Evolutionary conservation across 2,888 invertebrate species (phyloP).

Genomic region (Dyspetes luteomarginatus): DNA sequence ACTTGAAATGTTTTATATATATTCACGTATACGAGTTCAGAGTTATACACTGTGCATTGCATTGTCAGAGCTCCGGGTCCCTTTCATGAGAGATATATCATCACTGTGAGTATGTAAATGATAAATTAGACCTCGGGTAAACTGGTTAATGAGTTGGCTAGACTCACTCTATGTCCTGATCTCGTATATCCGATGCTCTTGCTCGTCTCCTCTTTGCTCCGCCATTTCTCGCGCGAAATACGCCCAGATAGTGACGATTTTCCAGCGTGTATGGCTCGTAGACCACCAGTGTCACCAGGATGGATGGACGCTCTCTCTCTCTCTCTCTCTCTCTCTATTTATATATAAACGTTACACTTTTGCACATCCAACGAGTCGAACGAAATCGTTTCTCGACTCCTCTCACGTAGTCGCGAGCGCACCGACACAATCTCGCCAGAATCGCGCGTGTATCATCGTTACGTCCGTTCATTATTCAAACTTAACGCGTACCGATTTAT

Average conservation of each 20-base stretch:
- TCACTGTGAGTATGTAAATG: conserved; percentile 62
- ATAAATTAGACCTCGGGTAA: conserved; percentile 70
- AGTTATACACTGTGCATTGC: neutral
- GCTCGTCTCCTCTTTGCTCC: neutral
- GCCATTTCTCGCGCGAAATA: conserved; percentile 11
- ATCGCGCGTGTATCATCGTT: conserved; percentile 77
- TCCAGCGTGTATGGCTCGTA: conserved; percentile 30
- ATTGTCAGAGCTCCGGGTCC: conserved; percentile 7
- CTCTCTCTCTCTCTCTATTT: too few relatives aligned
- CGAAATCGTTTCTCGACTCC: conserved; percentile 47
- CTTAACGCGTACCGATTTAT: conserved; percentile 80
- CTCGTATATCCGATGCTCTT: conserved; percentile 42
- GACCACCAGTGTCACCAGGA: conserved; percentile 26
- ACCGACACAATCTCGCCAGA: conserved; percentile 50
- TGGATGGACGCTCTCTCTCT: too few relatives aligned
- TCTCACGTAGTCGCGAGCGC: conserved; percentile 44
- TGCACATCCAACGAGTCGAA: neutral
- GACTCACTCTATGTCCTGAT: conserved; percentile 54
- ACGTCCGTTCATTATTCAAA: conserved; percentile 80
- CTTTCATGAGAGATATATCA: neutral
- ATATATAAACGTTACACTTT: neutral
- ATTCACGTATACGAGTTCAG: neutral
- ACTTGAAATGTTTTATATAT: neutral
- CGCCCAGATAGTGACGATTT: conserved; percentile 40
- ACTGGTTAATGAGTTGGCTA: conserved; percentile 73